A percentile compares a stretch with the other conserved stretches of the same genome.
Conservation (phyloP, 1,140 invertebrate species). For the Temnothorax nylanderi region DNA sequence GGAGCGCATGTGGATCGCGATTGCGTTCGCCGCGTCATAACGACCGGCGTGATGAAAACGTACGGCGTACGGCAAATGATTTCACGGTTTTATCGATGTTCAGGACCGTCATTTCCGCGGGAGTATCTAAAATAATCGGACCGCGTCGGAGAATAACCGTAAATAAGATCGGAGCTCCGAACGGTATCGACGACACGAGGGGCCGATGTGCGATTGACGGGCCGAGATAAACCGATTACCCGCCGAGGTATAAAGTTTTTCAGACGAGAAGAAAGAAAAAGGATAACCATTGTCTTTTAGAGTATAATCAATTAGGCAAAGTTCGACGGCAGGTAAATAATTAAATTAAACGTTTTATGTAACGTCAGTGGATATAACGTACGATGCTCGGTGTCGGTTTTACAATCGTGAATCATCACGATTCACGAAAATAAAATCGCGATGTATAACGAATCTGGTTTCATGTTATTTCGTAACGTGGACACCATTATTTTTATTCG, state of each 20-base stretch:
- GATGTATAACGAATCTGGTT: neutral
- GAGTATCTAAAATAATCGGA: neutral
- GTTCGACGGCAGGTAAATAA: neutral
- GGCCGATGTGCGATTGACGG: neutral
- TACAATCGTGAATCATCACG: neutral
- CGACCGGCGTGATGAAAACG: constrained; percentile 31
- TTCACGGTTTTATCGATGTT: constrained; percentile 6
- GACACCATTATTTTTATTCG: neutral
- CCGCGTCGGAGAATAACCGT: neutral
- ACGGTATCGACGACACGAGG: neutral
- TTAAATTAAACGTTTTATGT: neutral
- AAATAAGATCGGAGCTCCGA: constrained; percentile 18
- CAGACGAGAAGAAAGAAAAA: neutral
- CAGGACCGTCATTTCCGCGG: constrained; percentile 3
- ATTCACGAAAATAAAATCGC: neutral
- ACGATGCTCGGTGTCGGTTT: neutral
- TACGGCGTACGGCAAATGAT: neutral
- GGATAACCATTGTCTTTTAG: neutral
- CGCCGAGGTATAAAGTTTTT: neutral
- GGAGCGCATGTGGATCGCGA: neutral
- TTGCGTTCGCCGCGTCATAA: neutral
- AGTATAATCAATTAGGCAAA: neutral
- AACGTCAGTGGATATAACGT: neutral
- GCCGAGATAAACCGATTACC: neutral
- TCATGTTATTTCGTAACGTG: neutral